Evolutionary conservation across 2,113 vertebrate genomes (phyloP).

Genomic region (Noturus placidus): DNA sequence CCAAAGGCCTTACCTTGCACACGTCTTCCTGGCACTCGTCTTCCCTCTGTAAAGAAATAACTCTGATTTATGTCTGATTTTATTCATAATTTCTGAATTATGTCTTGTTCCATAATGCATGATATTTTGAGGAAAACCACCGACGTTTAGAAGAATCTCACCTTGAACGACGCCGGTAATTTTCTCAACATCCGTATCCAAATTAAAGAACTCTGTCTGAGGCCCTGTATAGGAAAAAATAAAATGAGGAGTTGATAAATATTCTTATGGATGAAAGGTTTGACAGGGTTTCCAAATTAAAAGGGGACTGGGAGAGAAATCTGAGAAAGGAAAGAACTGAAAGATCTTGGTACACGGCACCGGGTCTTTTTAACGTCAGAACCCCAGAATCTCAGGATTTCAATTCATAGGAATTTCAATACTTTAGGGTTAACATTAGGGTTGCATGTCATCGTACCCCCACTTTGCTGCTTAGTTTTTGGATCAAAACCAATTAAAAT

Average conservation of each 20-base stretch:
- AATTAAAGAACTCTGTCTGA: background rate
- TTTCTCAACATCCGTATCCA: conserved; percentile 41
- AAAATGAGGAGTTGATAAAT: background rate
- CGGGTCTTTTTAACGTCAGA: background rate
- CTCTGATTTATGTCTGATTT: no score
- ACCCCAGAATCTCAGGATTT: background rate
- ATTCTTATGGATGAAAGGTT: background rate
- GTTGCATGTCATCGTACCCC: background rate
- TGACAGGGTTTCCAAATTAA: background rate
- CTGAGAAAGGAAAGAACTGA: conserved; percentile 1
- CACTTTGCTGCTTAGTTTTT: background rate
- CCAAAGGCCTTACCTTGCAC: conserved; percentile 58
- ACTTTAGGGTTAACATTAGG: background rate
- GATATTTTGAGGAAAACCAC: background rate
- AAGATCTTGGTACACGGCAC: background rate
- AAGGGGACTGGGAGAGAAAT: background rate
- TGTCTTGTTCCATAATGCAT: background rate
- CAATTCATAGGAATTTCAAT: conserved; percentile 26
- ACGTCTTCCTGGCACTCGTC: conserved; percentile 49
- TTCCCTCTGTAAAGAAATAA: conserved; percentile 53
- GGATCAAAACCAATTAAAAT: background rate
- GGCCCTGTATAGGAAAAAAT: conserved; percentile 5
- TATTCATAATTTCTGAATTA: no score
- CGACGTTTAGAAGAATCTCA: conserved; percentile 48
- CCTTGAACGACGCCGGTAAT: conserved; percentile 60